Base-by-base conservation (phyloP, 1,140 invertebrate species). In the Bombus ignitus region DNA sequence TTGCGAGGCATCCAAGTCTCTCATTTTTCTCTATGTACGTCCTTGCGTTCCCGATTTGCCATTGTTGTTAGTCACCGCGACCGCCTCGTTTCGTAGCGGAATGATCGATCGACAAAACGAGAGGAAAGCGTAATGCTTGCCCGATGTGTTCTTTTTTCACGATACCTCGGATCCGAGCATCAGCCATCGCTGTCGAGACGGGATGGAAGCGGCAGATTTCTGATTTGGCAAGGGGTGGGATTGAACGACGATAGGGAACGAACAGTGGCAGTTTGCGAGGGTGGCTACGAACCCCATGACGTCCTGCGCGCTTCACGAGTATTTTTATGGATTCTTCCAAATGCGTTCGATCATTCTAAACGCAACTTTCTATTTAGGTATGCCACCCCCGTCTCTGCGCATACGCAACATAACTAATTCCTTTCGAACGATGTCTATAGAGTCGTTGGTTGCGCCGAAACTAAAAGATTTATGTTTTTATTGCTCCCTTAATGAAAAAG, bases 201-300 rank as follows among this genome's bases (percentile, higher is more conserved):
- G 83, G 75, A 79, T 62, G 72, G 86, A 83, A 81, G 72, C 83
- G 83, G 86, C 87, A 88, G 91, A 87, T 89, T 92, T 90, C 89
- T 92, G 91, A 93, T 93, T 92, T 89, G 89, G 86, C 89, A 91
- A 89, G 90, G 91, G 92, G 90, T 89, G 91, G 90, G 88, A 37
- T 81, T 35, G 42, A 25, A 42, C 47, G 6, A 10, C 59, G 83
- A 74, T 68, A 81, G 83, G 82, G 83, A 68, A 78, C 68, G 53
- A 81, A 59, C 65, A 79, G 74, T 65, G 57, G 35, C 78, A 47
- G 76, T 84, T 44, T 86, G 89, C 88, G 90, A 92, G 91, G 89
- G 91, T 91, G 88, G 85, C 83, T 86, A 84, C 39, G 76, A 85
- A 86, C 89, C 84, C 89, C 81, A 74, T 89, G 39, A 73, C 77